Base-by-base conservation (phyloP, 2,888 invertebrate species). In the Athalia rosae region DNA sequence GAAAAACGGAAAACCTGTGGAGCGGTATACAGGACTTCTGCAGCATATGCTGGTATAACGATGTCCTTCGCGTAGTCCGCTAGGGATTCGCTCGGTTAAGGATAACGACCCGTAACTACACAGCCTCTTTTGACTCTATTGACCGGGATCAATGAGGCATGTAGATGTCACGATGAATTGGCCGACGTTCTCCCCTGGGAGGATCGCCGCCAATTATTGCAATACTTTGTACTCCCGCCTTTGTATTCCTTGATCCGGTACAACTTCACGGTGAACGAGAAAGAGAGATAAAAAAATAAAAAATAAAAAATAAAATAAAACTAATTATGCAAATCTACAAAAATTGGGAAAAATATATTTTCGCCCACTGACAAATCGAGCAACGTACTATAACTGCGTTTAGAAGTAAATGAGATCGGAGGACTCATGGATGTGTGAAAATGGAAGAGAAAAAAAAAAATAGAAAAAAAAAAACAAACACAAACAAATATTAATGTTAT, bases 91-190 rank as follows among this genome's bases (percentile, higher is more conserved):
- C 71, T 71, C 71, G 71, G 71, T 71, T 71, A 58, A 56, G 71
- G 71, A 71, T 71, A 71, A 71, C 71, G 71, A 71, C 71, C 71
- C 71, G 71, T 71, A 71, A 71, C 71, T 71, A 71, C 15, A 58
- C 71, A 1, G 71, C 71, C 71, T 71, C 71, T 56, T 71, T 71
- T 71, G 71, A 71, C 71, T 71, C 71, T 58, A 71, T 71, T 71
- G 71, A 71, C 71, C 58, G 56, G 56, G 71, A 56, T 45, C 56
- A 71, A 71, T 71, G 71, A 71, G 71, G 58, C 71, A 71, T 71
- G 71, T 56, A 56, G 71, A 71, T 71, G 71, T 45, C 71, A 71
- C 43, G 58, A 56, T 71, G 58, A 71, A 71, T 71, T 56, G 71
- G 71, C 58, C 56, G 58, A 58, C 58, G 45, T 45, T 58, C 71